These are phyloP conservation scores for Acipenser transmontanus DNA, from an alignment of 2,797 vertebrate species.

Conservation along the genomic window DNA sequence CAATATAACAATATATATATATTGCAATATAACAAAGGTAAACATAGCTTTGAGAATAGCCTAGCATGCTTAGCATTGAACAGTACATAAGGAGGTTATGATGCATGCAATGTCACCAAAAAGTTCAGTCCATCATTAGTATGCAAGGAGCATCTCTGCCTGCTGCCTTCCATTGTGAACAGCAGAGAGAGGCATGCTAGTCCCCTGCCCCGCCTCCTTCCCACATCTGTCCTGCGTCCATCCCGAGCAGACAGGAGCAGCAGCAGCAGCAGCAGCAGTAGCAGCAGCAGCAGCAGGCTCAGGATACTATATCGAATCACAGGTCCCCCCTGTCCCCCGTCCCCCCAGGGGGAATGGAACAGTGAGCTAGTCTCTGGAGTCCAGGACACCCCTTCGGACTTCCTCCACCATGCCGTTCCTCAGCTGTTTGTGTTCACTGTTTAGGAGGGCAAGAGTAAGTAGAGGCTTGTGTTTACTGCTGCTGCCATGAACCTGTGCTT, in stretches of 20 bases:
- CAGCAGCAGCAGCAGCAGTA: constrained; percentile 5
- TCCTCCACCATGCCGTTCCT: constrained; percentile 19
- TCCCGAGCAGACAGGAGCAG: background rate
- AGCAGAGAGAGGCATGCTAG: constrained; percentile 2
- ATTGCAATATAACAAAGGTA: no score
- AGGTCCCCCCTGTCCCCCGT: background rate
- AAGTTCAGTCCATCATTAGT: constrained; percentile 15
- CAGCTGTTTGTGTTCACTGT: constrained; percentile 24
- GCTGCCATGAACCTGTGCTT: no score
- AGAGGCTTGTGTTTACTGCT: background rate
- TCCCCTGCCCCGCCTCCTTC: constrained; percentile 13
- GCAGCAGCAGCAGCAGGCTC: constrained; percentile 10
- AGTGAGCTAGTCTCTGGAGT: constrained; percentile 14
- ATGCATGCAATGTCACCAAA: background rate
- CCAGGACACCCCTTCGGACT: constrained; percentile 4
- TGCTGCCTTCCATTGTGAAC: constrained; percentile 11
- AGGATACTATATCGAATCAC: background rate
- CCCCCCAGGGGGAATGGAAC: background rate
- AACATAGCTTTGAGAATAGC: no score
- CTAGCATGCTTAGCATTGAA: no score
- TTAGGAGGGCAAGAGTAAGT: constrained; percentile 27
- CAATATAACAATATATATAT: no score
- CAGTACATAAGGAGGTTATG: no score
- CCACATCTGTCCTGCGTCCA: constrained; percentile 1
- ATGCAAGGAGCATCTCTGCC: constrained; percentile 21